Base-by-base conservation (phyloP, 2,113 vertebrate genomes). In the Sapayoa aenigma region DNA sequence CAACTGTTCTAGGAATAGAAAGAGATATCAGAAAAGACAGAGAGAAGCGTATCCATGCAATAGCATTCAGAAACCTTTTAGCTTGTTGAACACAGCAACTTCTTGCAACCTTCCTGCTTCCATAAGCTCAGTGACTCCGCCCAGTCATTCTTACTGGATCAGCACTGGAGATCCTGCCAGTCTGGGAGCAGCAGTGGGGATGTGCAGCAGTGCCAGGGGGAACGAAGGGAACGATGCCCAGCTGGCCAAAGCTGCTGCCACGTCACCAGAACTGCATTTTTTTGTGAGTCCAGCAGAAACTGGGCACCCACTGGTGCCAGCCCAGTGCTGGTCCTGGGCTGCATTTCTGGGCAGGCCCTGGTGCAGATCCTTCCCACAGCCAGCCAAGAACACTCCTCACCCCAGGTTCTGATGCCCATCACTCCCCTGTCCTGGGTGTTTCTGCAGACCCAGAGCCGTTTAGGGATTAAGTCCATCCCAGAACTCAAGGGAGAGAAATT, bases 181-280 rank as follows among this genome's bases (percentile, higher is more conserved):
- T 41, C 27, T 4, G n/a, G 42, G 39, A 5, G n/a, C 52, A 42
- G 41, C 11, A 12, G 41, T 44, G 44, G 44, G 44, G 44, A 13
- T 44, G 44, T 13, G 44, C 44, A 44, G 44, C 44, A 44, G 44
- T 55, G 16, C 17, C 23, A 11, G 13, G 25, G 30, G 44, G 6
- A 20, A 42, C 1, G 21, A 66, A 74, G 50, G 16, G 28, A 11
- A 3, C 0, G 3, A 62, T 7, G 55, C 4, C 44, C 27, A n/a
- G 16, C 28, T 59, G 62, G 78, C 44, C 19, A 42, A 33, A 56
- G 22, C 13, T 39, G 28, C 11, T 37, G 28, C 20, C 39, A n/a
- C 0, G 0, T 10, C 44, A 46, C 2, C 55, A 56, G 33, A 47
- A 37, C 17, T 13, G 3, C 11, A 12, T 4, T 68, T 21, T 12